Evolutionary conservation across 2,888 invertebrate genomes (phyloP).

Genomic region (Adela reaumurella): DNA sequence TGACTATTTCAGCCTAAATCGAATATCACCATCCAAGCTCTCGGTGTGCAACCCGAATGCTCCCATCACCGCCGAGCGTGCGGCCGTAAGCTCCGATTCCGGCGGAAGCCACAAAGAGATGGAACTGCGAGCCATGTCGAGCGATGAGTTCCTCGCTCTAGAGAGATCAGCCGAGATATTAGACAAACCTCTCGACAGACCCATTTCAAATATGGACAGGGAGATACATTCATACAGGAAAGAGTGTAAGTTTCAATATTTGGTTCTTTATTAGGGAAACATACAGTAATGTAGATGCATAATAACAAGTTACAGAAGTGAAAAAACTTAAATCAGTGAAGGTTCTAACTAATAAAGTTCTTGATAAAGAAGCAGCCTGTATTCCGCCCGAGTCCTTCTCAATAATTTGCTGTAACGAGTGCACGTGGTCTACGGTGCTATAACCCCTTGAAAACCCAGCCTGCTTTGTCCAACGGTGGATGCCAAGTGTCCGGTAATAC

Average conservation of each 20-base stretch:
- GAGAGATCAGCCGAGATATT: conserved; percentile 40
- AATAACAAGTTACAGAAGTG: no score
- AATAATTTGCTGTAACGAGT: no score
- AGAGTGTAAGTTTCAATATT: conserved; percentile 28
- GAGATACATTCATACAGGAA: conserved; percentile 20
- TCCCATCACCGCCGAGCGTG: conserved; percentile 20
- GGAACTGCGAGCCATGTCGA: conserved; percentile 35
- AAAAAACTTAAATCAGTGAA: no score
- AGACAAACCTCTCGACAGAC: conserved; percentile 20
- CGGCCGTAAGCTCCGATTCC: conserved; percentile 33
- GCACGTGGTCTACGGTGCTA: no score
- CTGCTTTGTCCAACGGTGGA: no score
- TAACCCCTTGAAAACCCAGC: no score
- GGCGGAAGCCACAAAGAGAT: conserved; percentile 34
- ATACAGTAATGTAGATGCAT: no score
- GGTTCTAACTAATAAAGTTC: no score
- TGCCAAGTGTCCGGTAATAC: no score
- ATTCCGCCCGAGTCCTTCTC: no score
- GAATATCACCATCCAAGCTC: conserved; percentile 46
- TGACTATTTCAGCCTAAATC: conserved; percentile 34
- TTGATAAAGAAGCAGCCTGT: no score
- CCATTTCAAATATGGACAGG: conserved; percentile 24
- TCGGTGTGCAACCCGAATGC: conserved; percentile 37
- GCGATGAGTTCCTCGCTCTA: conserved; percentile 49
- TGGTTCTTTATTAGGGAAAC: no score